Conservation (phyloP, 2,113 vertebrate genomes). For the Crypturellus undulatus region DNA sequence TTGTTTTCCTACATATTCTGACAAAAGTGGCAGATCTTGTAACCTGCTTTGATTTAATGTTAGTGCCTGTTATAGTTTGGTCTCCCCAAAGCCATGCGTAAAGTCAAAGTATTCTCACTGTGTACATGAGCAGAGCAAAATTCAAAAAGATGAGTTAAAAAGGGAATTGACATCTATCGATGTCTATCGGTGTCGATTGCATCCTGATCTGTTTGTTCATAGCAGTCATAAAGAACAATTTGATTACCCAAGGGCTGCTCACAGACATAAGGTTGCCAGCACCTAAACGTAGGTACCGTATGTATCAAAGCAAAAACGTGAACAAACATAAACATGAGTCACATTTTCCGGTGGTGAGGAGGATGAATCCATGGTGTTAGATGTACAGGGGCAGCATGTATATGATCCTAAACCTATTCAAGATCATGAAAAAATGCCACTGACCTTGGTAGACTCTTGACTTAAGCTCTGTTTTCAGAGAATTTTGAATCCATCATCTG, state of each 20-base stretch:
- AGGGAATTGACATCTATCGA: not conserved
- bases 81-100: slow-evolving; percentile 6
- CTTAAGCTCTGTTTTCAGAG: not conserved
- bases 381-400: not conserved
- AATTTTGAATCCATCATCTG: not conserved
- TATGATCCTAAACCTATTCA: not conserved
- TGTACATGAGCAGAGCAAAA: slow-evolving; percentile 2
- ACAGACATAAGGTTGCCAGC: not conserved
- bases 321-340: not conserved
- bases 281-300: not conserved
- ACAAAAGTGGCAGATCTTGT: slow-evolving; percentile 34
- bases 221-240: not conserved
- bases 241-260: not conserved
- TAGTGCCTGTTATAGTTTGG: slow-evolving; percentile 53
- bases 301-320: not conserved
- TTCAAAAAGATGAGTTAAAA: not conserved
- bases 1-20: slow-evolving; percentile 62
- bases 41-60: slow-evolving; percentile 56
- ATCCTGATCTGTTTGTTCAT: not conserved
- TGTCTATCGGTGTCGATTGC: not conserved
- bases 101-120: slow-evolving; percentile 41
- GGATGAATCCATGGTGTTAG: not conserved
- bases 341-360: not conserved
- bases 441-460: not conserved
- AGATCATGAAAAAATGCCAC: not conserved